These are phyloP conservation scores for Polypterus bichir DNA, from an alignment of 2,113 vertebrate genomes.

Conservation along the genomic window DNA sequence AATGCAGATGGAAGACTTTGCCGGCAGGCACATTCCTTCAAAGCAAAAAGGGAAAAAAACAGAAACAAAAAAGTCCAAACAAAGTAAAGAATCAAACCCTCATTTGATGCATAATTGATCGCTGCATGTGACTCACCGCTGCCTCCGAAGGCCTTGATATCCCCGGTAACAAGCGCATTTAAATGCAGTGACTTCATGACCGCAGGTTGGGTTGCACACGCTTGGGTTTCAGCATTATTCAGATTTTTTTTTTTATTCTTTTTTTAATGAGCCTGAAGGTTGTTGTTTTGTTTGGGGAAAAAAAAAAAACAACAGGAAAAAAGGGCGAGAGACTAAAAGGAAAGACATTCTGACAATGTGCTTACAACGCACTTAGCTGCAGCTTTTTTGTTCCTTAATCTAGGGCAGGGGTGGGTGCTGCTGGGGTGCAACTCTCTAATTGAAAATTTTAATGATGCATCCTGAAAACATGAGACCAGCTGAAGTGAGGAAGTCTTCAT, in stretches of 20 bases:
- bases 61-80: neutral
- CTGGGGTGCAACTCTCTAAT: neutral
- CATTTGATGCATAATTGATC: constrained; percentile 66
- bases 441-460: neutral
- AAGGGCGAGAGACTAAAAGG: constrained; percentile 48
- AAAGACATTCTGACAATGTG: constrained; percentile 57
- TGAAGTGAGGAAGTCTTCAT: no score
- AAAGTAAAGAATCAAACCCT: constrained; percentile 7
- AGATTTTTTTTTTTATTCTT: constrained; percentile 35
- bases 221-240: constrained; percentile 26
- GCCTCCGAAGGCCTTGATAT: constrained; percentile 26
- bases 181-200: constrained; percentile 42
- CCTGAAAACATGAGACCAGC: no score
- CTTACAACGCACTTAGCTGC: constrained; percentile 48
- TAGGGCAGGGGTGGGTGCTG: constrained; percentile 29
- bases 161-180: constrained; percentile 39
- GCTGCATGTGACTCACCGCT: constrained; percentile 30
- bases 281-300: constrained; percentile 27
- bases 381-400: constrained; percentile 42
- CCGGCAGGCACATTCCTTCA: neutral
- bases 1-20: neutral
- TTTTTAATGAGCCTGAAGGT: constrained; percentile 61
- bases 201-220: constrained; percentile 46
- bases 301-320: constrained; percentile 55
- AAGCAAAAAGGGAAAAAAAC: neutral